Percentiles rank a stretch among this genome's conserved stretches.
Conservation (phyloP, 35 echinoderm and acorn worm genomes). For the Apostichopus californicus region DNA sequence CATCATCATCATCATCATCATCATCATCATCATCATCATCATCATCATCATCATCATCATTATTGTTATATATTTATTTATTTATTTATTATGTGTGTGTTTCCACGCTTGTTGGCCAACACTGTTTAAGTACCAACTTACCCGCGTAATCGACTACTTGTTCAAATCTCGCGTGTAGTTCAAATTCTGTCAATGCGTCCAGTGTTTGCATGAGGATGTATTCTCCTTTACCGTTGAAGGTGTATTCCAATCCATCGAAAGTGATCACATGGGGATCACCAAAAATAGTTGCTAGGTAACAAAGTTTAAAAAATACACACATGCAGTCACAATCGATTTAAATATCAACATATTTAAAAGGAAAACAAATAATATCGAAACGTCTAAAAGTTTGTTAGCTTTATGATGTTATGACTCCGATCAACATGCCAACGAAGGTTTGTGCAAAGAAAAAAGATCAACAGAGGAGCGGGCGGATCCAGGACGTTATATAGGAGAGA, state of each 20-base stretch:
- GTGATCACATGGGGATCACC: conserved; percentile 88
- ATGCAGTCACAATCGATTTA: too few species aligned
- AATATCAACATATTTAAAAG: too few species aligned
- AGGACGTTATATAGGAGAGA: too few species aligned
- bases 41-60: conserved; percentile 43
- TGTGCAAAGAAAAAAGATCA: too few species aligned
- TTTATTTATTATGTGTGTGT: too few species aligned
- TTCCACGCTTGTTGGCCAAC: too few species aligned
- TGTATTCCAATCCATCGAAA: conserved; percentile 77
- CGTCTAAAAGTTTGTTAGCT: too few species aligned
- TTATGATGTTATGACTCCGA: too few species aligned
- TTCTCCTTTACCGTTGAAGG: conserved; percentile 92
- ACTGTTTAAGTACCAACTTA: conserved; percentile 5
- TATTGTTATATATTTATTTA: not conserved
- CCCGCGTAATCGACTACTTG: conserved; percentile 71
- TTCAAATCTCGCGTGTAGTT: conserved; percentile 77
- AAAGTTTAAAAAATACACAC: not conserved
- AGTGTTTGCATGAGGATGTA: conserved; percentile 68
- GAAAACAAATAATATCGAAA: too few species aligned
- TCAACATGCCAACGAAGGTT: too few species aligned
- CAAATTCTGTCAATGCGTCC: conserved; percentile 62
- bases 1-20: conserved; percentile 19
- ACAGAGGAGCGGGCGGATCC: too few species aligned
- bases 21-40: conserved; percentile 13
- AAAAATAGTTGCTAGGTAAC: conserved; percentile 64